These are phyloP conservation scores for Riptortus pedestris DNA, from an alignment of 1,140 invertebrate genomes.

Conservation along the genomic window DNA sequence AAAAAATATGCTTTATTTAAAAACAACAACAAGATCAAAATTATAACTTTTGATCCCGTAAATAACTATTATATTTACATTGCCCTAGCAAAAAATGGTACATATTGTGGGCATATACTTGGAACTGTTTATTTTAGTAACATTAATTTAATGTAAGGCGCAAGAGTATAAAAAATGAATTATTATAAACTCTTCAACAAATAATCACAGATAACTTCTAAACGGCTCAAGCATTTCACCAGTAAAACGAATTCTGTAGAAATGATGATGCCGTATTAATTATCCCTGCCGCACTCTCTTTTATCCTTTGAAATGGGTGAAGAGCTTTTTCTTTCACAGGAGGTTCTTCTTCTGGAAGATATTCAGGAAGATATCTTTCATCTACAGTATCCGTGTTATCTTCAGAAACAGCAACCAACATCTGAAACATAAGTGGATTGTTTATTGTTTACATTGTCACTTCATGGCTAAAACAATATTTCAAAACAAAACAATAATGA, in stretches of 20 bases:
- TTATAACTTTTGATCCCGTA: too few relatives aligned
- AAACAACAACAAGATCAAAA: too few relatives aligned
- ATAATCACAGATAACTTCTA: conserved; percentile 13
- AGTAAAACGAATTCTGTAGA: conserved; percentile 26
- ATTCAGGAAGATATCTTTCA: conserved; percentile 24
- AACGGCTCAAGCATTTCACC: conserved; percentile 17
- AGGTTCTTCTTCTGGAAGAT: conserved; percentile 27
- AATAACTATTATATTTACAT: too few relatives aligned
- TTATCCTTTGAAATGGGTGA: conserved; percentile 17
- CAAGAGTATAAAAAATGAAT: neutral
- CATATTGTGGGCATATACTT: too few relatives aligned
- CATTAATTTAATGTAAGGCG: neutral
- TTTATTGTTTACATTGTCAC: too few relatives aligned
- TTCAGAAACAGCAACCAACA: conserved; percentile 4
- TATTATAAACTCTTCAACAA: neutral
- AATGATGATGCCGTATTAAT: conserved; percentile 22
- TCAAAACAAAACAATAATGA: too few relatives aligned
- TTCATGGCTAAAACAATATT: too few relatives aligned
- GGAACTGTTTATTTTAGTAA: too few relatives aligned
- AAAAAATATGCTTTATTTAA: too few relatives aligned
- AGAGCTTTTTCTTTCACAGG: conserved; percentile 25
- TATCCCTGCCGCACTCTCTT: conserved; percentile 16
- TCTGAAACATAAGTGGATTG: neutral
- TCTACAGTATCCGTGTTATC: conserved; percentile 8
- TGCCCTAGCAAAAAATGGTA: too few relatives aligned